Conservation (phyloP, 2,888 invertebrate genomes). For the Chrysotoxum bicinctum region DNA sequence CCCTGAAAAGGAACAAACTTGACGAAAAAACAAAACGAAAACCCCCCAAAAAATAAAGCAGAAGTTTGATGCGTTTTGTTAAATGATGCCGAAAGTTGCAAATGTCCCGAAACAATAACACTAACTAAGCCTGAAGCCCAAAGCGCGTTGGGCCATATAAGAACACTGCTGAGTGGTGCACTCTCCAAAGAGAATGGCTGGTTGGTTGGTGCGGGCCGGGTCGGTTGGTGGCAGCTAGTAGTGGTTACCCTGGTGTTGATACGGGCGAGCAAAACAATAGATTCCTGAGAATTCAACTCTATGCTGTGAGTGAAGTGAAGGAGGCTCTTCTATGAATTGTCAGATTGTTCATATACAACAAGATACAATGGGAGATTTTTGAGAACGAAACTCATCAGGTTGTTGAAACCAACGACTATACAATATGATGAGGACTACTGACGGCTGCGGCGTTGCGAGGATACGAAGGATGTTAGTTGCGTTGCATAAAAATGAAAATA, state of each 20-base stretch:
- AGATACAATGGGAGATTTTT: slow-evolving; percentile 49
- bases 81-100: slow-evolving; percentile 61
- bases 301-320: slow-evolving; percentile 26
- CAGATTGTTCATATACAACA: slow-evolving; percentile 40
- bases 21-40: neutral
- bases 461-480: slow-evolving; percentile 16
- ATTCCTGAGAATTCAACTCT: slow-evolving; percentile 2
- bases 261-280: slow-evolving; percentile 17
- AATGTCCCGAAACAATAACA: slow-evolving; percentile 59
- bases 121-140: slow-evolving; percentile 13
- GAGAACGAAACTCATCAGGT: slow-evolving; percentile 64
- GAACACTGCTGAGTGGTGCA: slow-evolving; percentile 36
- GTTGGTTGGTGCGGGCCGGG: neutral
- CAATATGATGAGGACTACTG: neutral
- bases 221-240: neutral
- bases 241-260: too few relatives aligned
- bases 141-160: slow-evolving; percentile 19
- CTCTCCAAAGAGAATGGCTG: slow-evolving; percentile 33
- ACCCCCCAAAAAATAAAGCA: slow-evolving; percentile 11
- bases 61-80: slow-evolving; percentile 49
- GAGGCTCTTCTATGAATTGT: slow-evolving; percentile 35
- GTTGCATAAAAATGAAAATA: neutral
- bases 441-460: neutral
- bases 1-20: slow-evolving; percentile 4
- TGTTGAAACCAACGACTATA: slow-evolving; percentile 45